A percentile compares a stretch with the other conserved stretches of the same genome.
These are phyloP conservation scores for Piaya cayana DNA, from an alignment of 2,113 vertebrate species.

Conservation along the genomic window DNA sequence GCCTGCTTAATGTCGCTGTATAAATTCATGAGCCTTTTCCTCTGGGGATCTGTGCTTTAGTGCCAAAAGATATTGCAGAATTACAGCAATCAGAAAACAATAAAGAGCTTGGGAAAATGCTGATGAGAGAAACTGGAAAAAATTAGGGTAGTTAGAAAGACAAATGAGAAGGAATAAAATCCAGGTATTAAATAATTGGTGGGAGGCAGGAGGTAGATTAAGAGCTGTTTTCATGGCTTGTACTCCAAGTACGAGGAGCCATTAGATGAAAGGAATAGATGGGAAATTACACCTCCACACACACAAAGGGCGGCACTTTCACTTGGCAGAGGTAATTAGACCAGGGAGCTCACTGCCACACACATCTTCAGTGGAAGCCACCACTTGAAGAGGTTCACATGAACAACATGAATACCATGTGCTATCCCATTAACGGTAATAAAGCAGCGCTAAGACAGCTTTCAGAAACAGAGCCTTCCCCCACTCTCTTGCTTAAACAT, in stretches of 20 bases:
- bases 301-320: not conserved
- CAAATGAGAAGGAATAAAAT: slow-evolving; percentile 41
- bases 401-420: not conserved
- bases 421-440: not conserved
- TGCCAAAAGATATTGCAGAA: slow-evolving; percentile 35
- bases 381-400: not conserved
- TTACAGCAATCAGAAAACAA: slow-evolving; percentile 62
- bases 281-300: not conserved
- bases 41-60: slow-evolving; percentile 28
- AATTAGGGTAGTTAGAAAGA: slow-evolving; percentile 53
- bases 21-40: slow-evolving; percentile 64
- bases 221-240: slow-evolving; percentile 1
- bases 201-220: slow-evolving; percentile 26
- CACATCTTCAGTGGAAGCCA: not conserved
- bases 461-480: not conserved
- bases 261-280: not conserved
- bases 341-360: not conserved
- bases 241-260: not conserved
- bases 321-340: not conserved
- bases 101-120: slow-evolving; percentile 45
- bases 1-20: slow-evolving; percentile 21
- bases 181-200: slow-evolving; percentile 46
- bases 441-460: not conserved
- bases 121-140: slow-evolving; percentile 41
- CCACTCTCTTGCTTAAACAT: not conserved